A percentile compares a stretch with the other conserved stretches of the same genome.
Conservation (phyloP, 2,797 vertebrate species). For the Geotrypetes seraphini region DNA sequence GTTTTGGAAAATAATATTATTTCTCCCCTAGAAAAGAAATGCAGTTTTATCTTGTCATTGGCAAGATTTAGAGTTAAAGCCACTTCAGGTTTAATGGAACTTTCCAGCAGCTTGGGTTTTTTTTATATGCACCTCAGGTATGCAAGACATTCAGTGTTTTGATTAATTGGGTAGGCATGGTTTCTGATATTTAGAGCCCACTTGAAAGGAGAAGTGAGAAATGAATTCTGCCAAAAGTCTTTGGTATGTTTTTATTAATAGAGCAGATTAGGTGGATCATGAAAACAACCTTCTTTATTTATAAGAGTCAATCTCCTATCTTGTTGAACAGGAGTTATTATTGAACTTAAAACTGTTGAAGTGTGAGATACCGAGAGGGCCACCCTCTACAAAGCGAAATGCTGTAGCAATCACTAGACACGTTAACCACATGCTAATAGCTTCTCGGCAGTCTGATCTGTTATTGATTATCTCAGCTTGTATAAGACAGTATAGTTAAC, state of each 20-base stretch:
- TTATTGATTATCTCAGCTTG: conserved; percentile 31
- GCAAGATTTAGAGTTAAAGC: no score
- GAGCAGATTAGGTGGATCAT: conserved; percentile 23
- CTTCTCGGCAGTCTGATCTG: conserved; percentile 15
- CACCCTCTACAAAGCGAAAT: conserved; percentile 2
- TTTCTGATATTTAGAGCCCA: conserved; percentile 24
- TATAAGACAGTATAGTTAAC: conserved; percentile 11
- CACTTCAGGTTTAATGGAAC: conserved; percentile 17
- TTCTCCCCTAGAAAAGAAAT: no score
- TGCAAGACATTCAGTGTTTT: not conserved
- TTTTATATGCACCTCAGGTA: conserved; percentile 29
- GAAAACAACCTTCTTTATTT: conserved; percentile 12
- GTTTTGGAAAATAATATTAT: no score
- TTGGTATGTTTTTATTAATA: conserved; percentile 26
- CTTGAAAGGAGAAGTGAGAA: conserved; percentile 24
- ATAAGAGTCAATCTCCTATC: conserved; percentile 5
- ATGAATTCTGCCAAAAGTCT: conserved; percentile 18
- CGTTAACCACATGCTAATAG: conserved; percentile 24
- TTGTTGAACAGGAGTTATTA: conserved; percentile 14
- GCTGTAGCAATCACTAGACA: conserved; percentile 2
- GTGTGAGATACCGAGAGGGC: conserved; percentile 6
- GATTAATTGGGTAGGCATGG: conserved; percentile 23
- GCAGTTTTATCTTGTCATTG: no score
- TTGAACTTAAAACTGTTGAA: conserved; percentile 2
- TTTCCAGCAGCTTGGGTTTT: conserved; percentile 8